Conservation (phyloP, 2,113 vertebrate genomes). For the Dryoscopus gambensis region DNA sequence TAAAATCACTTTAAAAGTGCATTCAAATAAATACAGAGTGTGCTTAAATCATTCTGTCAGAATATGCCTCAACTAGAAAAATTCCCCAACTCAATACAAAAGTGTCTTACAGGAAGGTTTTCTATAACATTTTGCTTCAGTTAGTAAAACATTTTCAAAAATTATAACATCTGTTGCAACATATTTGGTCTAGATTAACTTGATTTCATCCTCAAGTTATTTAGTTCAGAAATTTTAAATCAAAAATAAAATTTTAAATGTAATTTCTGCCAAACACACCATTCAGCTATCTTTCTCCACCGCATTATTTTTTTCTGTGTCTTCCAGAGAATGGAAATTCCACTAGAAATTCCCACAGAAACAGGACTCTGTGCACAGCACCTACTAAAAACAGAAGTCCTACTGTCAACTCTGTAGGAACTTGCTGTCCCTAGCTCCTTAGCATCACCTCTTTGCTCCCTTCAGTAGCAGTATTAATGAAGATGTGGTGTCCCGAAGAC, state of each 20-base stretch:
- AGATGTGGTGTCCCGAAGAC: background rate
- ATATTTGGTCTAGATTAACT: background rate
- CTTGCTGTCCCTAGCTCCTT: background rate
- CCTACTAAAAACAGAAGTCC: background rate
- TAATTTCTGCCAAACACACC: background rate
- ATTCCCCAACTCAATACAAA: background rate
- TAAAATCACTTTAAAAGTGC: background rate
- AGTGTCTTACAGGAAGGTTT: background rate
- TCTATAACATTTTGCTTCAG: background rate
- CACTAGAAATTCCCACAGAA: background rate
- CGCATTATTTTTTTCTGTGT: background rate
- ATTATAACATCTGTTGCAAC: background rate
- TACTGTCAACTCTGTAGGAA: background rate
- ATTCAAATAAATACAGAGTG: background rate
- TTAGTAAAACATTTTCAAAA: background rate
- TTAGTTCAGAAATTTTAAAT: background rate
- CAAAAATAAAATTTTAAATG: background rate
- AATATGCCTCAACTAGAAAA: background rate
- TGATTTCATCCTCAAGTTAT: background rate
- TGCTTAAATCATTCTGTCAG: background rate
- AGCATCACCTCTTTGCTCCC: background rate
- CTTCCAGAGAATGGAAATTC: background rate
- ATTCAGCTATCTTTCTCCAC: background rate
- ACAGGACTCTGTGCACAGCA: background rate
- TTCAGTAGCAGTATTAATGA: background rate